These are phyloP conservation scores for Macrocentrus cingulum DNA, from an alignment of 1,140 invertebrate species.

Conservation along the genomic window DNA sequence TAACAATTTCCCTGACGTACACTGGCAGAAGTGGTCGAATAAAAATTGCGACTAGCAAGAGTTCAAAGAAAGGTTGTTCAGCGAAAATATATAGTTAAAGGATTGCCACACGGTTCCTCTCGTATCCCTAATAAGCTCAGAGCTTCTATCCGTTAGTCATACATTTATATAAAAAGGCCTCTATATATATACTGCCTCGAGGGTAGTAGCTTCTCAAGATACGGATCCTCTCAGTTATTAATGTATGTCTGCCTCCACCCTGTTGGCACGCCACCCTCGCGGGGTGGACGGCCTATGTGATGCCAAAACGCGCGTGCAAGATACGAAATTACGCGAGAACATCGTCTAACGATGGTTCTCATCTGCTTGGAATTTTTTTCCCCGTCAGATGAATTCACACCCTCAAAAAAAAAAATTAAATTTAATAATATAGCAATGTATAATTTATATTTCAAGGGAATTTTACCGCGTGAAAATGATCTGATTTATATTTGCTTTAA, in stretches of 20 bases:
- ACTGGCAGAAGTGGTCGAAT: no score
- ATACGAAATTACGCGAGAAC: constrained; percentile 38
- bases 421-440: no score
- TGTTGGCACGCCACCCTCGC: constrained; percentile 25
- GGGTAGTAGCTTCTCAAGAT: constrained; percentile 43
- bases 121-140: constrained; percentile 47
- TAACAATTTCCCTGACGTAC: no score
- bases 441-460: no score
- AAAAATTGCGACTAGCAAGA: no score
- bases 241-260: constrained; percentile 48
- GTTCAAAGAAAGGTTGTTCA: no score
- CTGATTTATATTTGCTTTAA: background rate
- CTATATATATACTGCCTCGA: constrained; percentile 26
- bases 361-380: constrained; percentile 21
- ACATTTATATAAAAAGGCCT: constrained; percentile 51
- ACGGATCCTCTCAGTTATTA: constrained; percentile 54
- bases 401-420: no score
- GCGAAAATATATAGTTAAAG: constrained; percentile 16
- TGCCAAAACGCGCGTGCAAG: constrained; percentile 16
- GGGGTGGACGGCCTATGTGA: constrained; percentile 30
- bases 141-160: constrained; percentile 48
- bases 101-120: constrained; percentile 31
- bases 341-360: constrained; percentile 38
- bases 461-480: no score
- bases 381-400: constrained; percentile 1